Base-by-base conservation (phyloP, 2,888 invertebrate species). In the Archips xylosteana region DNA sequence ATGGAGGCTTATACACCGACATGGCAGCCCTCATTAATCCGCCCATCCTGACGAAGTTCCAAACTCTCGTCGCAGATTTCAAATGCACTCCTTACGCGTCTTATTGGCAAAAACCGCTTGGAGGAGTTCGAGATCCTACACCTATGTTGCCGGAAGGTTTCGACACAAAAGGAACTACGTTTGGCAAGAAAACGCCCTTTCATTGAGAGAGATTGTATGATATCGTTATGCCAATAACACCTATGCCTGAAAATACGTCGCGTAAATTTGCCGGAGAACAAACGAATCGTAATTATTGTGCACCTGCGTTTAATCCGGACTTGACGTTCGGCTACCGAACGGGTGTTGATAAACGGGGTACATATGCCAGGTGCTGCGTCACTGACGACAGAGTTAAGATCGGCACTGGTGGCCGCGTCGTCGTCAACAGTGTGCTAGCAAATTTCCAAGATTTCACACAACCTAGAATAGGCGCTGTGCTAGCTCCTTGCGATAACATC, bases 401-500 rank as follows among this genome's bases (percentile, higher is more conserved):
- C 80, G 95, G 95, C 73, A 91, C 79, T 34, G 86, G 84, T 51
- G 82, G 86, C 64, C 87, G 88, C 63, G 79, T 87, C 2, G 80
- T 90, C 39, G 71, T 91, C 8, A 94, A 88, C 78, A 86, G 88
- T 51, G 87, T 92, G 76, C 91, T 94, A 79, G 86, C 94, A 0
- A 90, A 95, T 79, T 89, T 85, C 75, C 80, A 85, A 71, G 87
- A 92, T 32, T 77, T 79, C 54, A 86, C 81, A 2, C 87, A 89
- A 75, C 84, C 91, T 0, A 85, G 84, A 79, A 42, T 94, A 13
- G 95, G 95, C 12, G 84, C 86, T 75, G 84, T 85, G 42, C 80
- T 95, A 76, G 87, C 94, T 10, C 95, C 95, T 77, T 93, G 95
- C 80, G 83, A 95, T 63, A 95, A 95, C 77, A 89, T 94, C 62